Conservation (phyloP, 2,888 invertebrate genomes). For the Liopterus haemorrhoidalis region DNA sequence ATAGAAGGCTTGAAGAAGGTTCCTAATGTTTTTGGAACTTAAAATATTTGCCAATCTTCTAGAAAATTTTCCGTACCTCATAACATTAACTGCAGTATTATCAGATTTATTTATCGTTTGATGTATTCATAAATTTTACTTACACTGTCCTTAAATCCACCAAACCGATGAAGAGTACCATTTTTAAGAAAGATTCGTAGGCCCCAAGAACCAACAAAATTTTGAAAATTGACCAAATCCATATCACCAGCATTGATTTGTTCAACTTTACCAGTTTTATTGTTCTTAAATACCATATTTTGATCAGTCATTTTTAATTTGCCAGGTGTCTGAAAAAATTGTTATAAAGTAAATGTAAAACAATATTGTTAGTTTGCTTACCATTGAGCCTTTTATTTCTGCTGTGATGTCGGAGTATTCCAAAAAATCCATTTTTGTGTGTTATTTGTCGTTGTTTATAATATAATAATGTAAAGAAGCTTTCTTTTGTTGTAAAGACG, state of each 20-base stretch:
- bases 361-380: conserved; percentile 47
- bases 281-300: conserved; percentile 87
- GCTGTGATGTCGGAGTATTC: conserved; percentile 82
- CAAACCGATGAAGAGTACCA: conserved; percentile 84
- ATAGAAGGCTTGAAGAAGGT: too few relatives aligned
- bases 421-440: conserved; percentile 74
- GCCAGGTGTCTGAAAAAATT: conserved; percentile 70
- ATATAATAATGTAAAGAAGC: too few relatives aligned
- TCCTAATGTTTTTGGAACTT: too few relatives aligned
- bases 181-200: conserved; percentile 83
- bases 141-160: conserved; percentile 86
- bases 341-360: conserved; percentile 1
- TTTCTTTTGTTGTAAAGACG: too few relatives aligned
- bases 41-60: too few relatives aligned
- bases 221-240: conserved; percentile 86
- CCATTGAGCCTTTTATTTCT: conserved; percentile 83
- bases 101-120: too few relatives aligned
- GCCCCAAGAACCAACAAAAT: conserved; percentile 86
- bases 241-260: conserved; percentile 80
- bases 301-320: conserved; percentile 88
- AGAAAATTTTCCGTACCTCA: too few relatives aligned
- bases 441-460: too few relatives aligned
- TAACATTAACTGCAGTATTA: too few relatives aligned
- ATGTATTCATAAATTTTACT: too few relatives aligned
- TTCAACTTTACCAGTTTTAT: conserved; percentile 93